Base-by-base conservation (phyloP, 2,113 vertebrate species). In the Sitta europaea region DNA sequence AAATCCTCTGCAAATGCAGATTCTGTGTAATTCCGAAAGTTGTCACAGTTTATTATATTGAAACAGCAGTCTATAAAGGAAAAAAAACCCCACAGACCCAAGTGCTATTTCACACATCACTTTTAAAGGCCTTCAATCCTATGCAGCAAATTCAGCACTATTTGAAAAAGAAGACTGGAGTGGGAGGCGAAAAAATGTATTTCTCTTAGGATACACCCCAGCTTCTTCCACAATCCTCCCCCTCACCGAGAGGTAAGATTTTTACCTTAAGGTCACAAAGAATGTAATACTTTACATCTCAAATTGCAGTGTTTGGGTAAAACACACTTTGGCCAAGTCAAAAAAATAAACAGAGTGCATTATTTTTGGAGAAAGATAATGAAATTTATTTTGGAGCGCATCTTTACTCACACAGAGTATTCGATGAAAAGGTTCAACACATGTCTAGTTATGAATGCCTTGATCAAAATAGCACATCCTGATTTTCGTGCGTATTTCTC, bases 201-300 rank as follows among this genome's bases (percentile, higher is more conserved):
- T 82, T 63, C 21, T 71, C 7, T 29, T 33, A 54, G 20, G 21
- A 67, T 84, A 81, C 9, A 89, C 7, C 6, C 5, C 21, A 62
- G 47, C 38, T 62, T 68, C 33, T 47, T 55, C 48, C 48, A 70
- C 31, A 55, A 42, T 4, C 20, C 20, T 33, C 9, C 6, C 7
- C 10, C 6, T 24, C 8, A 5, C 9, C 0, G 3, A 42, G 4
- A 58, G 6, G 2, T 7, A 58, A 24, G 27, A 27, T 33, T 51
- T 79, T 63, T 35, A 83, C 50, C 63, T 62, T 51, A 88, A 58
- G 18, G 23, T 33, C 33, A 86, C 23, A 55, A 67, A 75, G 24
- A 63, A 92, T 11, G 12, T 51, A 62, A 66, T 18, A 59, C 40
- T 43, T 54, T 7, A 73, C 14, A 20, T 12, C 58, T 7, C 6